Percentiles rank a stretch among this genome's conserved stretches.
Evolutionary conservation across 2,888 invertebrate genomes (phyloP).

Genomic region (Scaptodrosophila latifasciaeformis): DNA sequence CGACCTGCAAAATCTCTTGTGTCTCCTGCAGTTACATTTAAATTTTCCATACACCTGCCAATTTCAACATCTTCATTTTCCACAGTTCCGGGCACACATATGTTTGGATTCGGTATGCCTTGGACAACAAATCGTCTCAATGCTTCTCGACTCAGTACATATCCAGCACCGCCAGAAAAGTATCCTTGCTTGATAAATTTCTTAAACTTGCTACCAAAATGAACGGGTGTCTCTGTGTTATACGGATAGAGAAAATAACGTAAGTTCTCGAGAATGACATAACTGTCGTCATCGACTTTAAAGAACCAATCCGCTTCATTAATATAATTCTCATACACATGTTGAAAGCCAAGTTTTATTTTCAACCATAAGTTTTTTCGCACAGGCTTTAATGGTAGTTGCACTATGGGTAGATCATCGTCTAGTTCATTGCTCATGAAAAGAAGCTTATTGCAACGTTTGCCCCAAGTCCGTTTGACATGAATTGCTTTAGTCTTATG

Average conservation of each 20-base stretch:
- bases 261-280: slow-evolving; percentile 95
- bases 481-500: background rate
- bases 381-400: too few relatives aligned
- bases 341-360: slow-evolving; percentile 92
- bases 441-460: slow-evolving; percentile 17
- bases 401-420: background rate
- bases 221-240: slow-evolving; percentile 83
- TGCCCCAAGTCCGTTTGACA: slow-evolving; percentile 16
- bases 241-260: slow-evolving; percentile 87
- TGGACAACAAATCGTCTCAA: background rate
- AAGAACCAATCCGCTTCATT: slow-evolving; percentile 96
- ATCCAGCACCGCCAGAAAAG: background rate
- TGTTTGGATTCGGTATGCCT: background rate
- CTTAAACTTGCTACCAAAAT: slow-evolving; percentile 93
- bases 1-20: slow-evolving; percentile 88
- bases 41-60: slow-evolving; percentile 85
- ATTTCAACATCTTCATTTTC: slow-evolving; percentile 61
- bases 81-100: background rate
- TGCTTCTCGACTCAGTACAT: background rate
- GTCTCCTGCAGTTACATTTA: slow-evolving; percentile 92
- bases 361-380: slow-evolving; percentile 97
- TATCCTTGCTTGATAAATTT: background rate
- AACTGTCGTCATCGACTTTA: slow-evolving; percentile 96
- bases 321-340: slow-evolving; percentile 87
- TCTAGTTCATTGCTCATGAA: slow-evolving; percentile 9